A percentile compares a stretch with the other conserved stretches of the same genome.
Evolutionary conservation across 2,113 vertebrate genomes (phyloP).

Genomic region (Orthonyx spaldingii): DNA sequence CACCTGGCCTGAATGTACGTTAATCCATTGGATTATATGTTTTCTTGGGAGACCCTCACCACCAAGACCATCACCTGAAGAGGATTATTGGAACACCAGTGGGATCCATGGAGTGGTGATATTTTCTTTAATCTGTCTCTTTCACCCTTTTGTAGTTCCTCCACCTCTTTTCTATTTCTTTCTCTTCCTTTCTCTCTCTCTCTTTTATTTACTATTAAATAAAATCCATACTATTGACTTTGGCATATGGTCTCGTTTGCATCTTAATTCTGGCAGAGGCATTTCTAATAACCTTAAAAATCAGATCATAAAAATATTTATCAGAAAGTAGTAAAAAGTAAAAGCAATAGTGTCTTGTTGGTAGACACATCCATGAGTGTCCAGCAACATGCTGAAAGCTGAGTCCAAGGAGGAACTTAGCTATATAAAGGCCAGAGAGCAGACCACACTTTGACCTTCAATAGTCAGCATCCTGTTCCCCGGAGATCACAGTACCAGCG

Average conservation of each 20-base stretch:
- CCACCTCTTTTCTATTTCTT: neutral
- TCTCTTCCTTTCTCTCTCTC: neutral
- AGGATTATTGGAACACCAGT: neutral
- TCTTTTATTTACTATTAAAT: neutral
- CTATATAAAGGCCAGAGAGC: neutral
- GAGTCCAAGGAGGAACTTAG: neutral
- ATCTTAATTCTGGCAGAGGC: neutral
- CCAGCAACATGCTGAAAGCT: neutral
- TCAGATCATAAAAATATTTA: neutral
- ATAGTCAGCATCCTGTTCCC: neutral
- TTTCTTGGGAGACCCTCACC: neutral
- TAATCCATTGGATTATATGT: neutral
- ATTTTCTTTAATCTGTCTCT: neutral
- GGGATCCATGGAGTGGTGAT: neutral
- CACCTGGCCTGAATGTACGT: neutral
- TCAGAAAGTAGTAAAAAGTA: neutral
- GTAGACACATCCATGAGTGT: neutral
- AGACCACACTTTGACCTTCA: neutral
- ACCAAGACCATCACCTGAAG: neutral
- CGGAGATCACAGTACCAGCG: neutral
- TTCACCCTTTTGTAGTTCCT: neutral
- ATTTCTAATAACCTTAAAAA: neutral
- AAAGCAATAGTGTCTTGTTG: neutral
- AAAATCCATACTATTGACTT: neutral
- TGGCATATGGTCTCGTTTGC: neutral